Conservation (phyloP, 2,888 invertebrate species). For the Ennomos erosarius region DNA sequence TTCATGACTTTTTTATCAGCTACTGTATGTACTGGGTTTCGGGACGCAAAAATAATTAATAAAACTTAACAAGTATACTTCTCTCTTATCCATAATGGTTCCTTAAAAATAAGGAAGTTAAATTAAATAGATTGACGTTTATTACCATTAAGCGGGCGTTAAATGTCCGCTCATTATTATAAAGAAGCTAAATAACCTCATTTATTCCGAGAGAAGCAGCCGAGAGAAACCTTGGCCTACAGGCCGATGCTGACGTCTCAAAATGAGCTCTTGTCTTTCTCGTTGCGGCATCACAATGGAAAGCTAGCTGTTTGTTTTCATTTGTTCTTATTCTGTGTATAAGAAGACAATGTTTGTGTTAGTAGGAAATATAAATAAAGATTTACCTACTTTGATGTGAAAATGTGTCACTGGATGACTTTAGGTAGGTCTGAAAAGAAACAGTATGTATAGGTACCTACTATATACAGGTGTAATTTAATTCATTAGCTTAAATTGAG, state of each 20-base stretch:
- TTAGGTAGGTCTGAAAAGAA: no score
- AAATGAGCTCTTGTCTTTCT: conserved; percentile 29
- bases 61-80: no score
- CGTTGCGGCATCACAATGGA: conserved; percentile 26
- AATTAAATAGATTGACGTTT: conserved; percentile 25
- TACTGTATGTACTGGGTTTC: no score
- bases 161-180: conserved; percentile 27
- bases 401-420: not conserved
- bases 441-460: no score
- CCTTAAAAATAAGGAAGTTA: conserved; percentile 1
- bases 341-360: conserved; percentile 9
- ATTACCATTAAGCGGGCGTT: conserved; percentile 18
- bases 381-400: conserved; percentile 3
- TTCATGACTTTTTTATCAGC: no score
- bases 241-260: conserved; percentile 32
- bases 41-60: no score
- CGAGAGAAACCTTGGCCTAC: conserved; percentile 37
- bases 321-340: conserved; percentile 25
- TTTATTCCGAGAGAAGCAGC: conserved; percentile 26
- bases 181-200: conserved; percentile 31
- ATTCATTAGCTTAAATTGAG: no score
- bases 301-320: conserved; percentile 30
- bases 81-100: no score
- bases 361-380: not conserved
- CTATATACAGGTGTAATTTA: no score